Base-by-base conservation (phyloP, 2,113 vertebrate species). In the Heloderma charlesbogerti region DNA sequence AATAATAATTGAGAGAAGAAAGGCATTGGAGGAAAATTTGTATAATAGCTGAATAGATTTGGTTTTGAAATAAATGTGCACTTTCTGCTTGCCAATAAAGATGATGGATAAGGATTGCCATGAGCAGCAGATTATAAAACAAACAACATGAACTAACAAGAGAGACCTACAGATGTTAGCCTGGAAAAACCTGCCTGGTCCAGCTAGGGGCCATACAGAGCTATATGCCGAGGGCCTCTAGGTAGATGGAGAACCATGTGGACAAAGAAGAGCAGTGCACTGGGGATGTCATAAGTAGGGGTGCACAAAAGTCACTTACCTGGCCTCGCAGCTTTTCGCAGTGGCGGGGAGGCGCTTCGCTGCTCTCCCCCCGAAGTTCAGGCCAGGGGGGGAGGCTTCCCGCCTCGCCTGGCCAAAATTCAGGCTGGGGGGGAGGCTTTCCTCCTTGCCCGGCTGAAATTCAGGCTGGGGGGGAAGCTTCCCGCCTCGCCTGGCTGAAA, bases 31-130 rank as follows among this genome's bases (percentile, higher is more conserved):
- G 31, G 93, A 5, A 72, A 78, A 63, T 18, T n/a, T 87, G 25
- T 93, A 37, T 88, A 88, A 69, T 48, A 89, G 48, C 29, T 83
- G 34, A 31, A 66, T 71, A 92, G 57, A 66, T 86, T 91, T 75
- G 71, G 40, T 88, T 94, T 94, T 81, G 87, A 78, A 92, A 91
- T 12, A 34, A 29, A 78, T 91, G 85, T 16, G 48, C 22, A 60
- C 88, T 92, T 9, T 71, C 43, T 13, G 6, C 29, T 66, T 4
- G 88, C 92, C 34, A 90, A 43, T 1, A 90, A 13, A 90, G 40
- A 78, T 88, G 84, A 43, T 5, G 0, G 27, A 69, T 8, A 86
- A 78, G 92, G 54, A 91, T 20, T 15, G 86, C n/a, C 79, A 10
- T 2, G 75, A 79, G 63, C 2, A 0, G 29, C 71, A 80, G 31